Base-by-base conservation (phyloP, 2,888 invertebrate species). In the Spodoptera picta region DNA sequence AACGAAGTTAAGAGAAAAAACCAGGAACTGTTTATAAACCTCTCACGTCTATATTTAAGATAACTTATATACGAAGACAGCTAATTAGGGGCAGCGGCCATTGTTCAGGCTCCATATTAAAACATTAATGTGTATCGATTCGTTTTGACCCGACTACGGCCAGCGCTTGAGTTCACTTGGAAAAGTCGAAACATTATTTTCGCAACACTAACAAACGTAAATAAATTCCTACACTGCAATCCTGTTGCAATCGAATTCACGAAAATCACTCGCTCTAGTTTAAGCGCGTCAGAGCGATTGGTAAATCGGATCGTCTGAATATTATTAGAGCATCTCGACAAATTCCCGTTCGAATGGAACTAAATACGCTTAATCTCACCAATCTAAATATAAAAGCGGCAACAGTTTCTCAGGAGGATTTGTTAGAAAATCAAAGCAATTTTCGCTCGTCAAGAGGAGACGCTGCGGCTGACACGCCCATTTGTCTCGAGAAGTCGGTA, bases 351-450 rank as follows among this genome's bases (percentile, higher is more conserved):
- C 51, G 47, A 65, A 56, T 55, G 14, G 46, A 71, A 75, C 72
- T 72, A 74, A 73, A 68, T 69, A 42, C 55, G 55, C 50, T 77
- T 75, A 80, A 83, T 78, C 69, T 73, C 69, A 61, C 68, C 71
- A 75, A 74, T 77, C 72, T 80, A 69, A 82, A 77, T 79, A 77
- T 76, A 76, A 78, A 81, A 81, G 76, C 75, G 65, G 75, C 75
- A 81, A 83, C 82, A 80, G 82, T 86, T 78, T 71, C 80, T 80
- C 66, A 36, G 61, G 63, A 74, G 78, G 81, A 85, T 83, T 87
- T 85, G 85, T 83, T 82, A 79, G 85, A 81, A 84, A 89, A 90
- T 89, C 89, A 85, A 86, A 88, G 86, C 87, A 84, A 89, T 89
- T 88, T 86, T 82, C 86, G 83, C 84, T 86, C 86, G 87, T 90